A percentile compares a stretch with the other conserved stretches of the same genome.
Conservation (phyloP, 2,888 invertebrate genomes). For the Branchipolynoe longqiensis region DNA sequence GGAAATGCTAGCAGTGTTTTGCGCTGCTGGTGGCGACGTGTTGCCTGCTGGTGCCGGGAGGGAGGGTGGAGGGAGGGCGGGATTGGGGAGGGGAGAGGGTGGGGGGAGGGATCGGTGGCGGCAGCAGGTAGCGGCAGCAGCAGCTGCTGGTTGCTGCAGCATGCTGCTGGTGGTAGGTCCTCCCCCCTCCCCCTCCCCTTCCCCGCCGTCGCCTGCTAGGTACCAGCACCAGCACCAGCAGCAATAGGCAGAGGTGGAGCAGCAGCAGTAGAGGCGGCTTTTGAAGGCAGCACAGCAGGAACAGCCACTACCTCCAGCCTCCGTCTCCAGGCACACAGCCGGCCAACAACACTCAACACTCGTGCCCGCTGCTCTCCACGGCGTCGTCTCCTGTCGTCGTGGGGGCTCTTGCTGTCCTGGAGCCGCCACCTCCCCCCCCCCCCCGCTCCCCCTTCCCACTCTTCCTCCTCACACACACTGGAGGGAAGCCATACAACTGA, state of each 20-base stretch:
- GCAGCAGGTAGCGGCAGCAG: no score
- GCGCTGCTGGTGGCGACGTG: background rate
- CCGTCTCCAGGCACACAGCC: no score
- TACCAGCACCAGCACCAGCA: background rate
- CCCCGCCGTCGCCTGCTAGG: background rate
- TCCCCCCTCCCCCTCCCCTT: no score
- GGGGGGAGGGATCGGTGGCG: no score
- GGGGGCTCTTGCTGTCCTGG: background rate
- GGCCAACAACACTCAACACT: background rate
- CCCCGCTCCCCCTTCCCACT: background rate
- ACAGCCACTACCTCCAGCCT: conserved; percentile 10
- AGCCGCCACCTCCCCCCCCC: background rate
- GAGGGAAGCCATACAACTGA: no score
- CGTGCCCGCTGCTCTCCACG: background rate
- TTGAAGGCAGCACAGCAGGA: background rate
- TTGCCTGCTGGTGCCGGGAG: background rate
- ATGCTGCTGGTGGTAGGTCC: background rate
- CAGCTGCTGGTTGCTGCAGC: no score
- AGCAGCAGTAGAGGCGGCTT: no score
- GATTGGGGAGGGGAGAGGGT: no score
- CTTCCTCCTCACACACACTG: background rate
- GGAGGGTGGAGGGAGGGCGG: no score
- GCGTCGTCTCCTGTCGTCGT: background rate
- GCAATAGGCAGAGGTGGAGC: conserved; percentile 9
- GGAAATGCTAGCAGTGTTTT: no score